A percentile compares a stretch with the other conserved stretches of the same genome.
phyloP scores from a whole-genome alignment of 2,888 invertebrate genomes.

The Drosophila anomalata region DNA sequence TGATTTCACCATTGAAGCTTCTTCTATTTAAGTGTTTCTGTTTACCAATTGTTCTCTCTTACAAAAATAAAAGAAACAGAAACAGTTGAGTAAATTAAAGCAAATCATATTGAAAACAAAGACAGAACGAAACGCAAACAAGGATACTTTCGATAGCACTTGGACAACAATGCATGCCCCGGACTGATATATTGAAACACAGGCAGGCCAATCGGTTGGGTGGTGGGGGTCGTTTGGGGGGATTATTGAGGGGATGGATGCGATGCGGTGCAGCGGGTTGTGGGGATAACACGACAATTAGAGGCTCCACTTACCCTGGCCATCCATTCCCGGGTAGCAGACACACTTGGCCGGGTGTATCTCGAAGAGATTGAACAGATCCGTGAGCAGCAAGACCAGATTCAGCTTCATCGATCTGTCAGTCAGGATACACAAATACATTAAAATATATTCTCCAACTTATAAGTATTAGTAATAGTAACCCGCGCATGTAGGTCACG shows the following conservation, averaged over 20 bases:
- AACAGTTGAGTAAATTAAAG: background rate
- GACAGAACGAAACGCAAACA: constrained; percentile 42
- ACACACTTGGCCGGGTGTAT: constrained; percentile 96
- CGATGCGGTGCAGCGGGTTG: constrained; percentile 67
- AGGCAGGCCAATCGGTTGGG: constrained; percentile 55
- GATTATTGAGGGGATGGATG: constrained; percentile 46
- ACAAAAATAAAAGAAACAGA: background rate
- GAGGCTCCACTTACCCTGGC: constrained; percentile 77
- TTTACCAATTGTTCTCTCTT: constrained; percentile 21
- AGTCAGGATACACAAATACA: constrained; percentile 43
- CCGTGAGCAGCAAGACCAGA: constrained; percentile 95
- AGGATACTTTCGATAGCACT: constrained; percentile 27
- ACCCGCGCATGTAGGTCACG: constrained; percentile 96
- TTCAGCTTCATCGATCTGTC: constrained; percentile 95
- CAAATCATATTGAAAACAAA: constrained; percentile 24
- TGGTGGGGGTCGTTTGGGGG: constrained; percentile 3
- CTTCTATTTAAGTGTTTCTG: constrained; percentile 2
- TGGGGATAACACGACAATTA: background rate
- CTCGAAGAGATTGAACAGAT: constrained; percentile 96
- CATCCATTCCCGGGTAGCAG: constrained; percentile 90
- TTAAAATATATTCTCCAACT: background rate
- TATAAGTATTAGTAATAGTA: constrained; percentile 64
- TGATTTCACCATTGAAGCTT: background rate
- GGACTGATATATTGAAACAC: constrained; percentile 46
- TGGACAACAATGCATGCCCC: constrained; percentile 50